Base-by-base conservation (phyloP, 2,888 invertebrate genomes). In the Operophtera brumata region DNA sequence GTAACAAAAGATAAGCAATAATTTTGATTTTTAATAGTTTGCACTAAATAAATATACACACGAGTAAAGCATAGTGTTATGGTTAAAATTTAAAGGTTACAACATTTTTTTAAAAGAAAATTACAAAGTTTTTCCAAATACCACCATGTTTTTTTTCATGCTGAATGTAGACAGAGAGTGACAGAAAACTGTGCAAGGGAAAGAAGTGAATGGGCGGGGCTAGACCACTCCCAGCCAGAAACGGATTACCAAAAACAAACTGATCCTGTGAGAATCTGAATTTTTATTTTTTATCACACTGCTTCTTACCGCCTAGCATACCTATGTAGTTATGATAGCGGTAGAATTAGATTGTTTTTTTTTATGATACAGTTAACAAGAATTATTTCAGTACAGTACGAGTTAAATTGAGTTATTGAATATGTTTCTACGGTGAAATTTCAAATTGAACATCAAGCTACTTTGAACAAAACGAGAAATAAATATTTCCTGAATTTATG, bases 141-240 rank as follows among this genome's bases (percentile, higher is more conserved):
- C 44, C 20, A 30, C 12, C 20, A 8, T 39, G 8, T 12, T 39
- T 42, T 50, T 55, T 43, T 47, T 44, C 28, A 9, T 43, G 11
- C 10, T 50, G 39, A 51, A 51, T 54, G 47, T 35, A 47, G 54
- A 50, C 54, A 61, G 67, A 71, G 66, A 54, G 72, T 65, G 67
- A 69, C 64, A 56, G 74, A 70, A 70, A 66, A 64, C 44, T 51
- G 51, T 61, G 61, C 42, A 53, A 64, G 57, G 57, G 58, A 61
- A 62, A 61, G 61, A 54, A 61, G 52, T 47, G 41, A 28, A 20
- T 47, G 75, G 77, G 80, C 75, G 77, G 71, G 73, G 72, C 73
- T 12, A 54, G 69, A 71, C 77, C 77, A 77, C 79, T 74, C 79
- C 81, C 80, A 74, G 76, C 57, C 52, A 52, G 67, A 67, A 61